Evolutionary conservation across 1,140 invertebrate species (phyloP), one percentile per base, ranked within the genome.

Genomic region (Elymnias hypermnestra): DNA sequence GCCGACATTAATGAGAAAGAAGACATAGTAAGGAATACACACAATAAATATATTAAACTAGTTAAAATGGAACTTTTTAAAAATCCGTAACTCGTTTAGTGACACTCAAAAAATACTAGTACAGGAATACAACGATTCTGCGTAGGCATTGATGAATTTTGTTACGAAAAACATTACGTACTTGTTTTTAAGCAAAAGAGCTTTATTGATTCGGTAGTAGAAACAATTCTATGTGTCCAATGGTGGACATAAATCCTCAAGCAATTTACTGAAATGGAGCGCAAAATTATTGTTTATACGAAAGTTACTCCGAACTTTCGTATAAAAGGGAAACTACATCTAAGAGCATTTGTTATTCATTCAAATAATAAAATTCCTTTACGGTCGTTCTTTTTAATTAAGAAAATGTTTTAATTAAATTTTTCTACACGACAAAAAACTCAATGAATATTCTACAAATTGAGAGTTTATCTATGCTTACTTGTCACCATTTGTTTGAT

Each of bases 271-370:
- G 31, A 37, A 53, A 46, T 46, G 12, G 17, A 37, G 12, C 13
- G 36, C 25, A 41, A 41, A 46, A 47, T 35, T 40, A 47, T 53
- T 53, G 37, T 53, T 53, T 42, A 44, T 31, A 41, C 9, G n/a
- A 36, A 42, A 41, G 15, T 12, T 36, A 21, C n/a, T 9, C n/a
- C 9, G 28, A 41, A 12, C 23, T 35, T 36, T 49, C 14, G 10
- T 38, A 9, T 35, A 5, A n/a, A 12, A 47, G 8, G n/a, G 17
- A 21, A 37, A 10, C 9, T n/a, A 10, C 18, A 33, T 21, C 10
- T 33, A 13, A n/a, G 23, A 13, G 36, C 13, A 29, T 22, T 12
- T 12, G 7, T 35, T 35, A 35, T 44, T 25, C 7, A 12, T 44
- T 8, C 5, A 4, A 31, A 6, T 14, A 15, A 9, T 28, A 9